Evolutionary conservation across 2,797 vertebrate species (phyloP).

Genomic region (Margarornis squamiger): DNA sequence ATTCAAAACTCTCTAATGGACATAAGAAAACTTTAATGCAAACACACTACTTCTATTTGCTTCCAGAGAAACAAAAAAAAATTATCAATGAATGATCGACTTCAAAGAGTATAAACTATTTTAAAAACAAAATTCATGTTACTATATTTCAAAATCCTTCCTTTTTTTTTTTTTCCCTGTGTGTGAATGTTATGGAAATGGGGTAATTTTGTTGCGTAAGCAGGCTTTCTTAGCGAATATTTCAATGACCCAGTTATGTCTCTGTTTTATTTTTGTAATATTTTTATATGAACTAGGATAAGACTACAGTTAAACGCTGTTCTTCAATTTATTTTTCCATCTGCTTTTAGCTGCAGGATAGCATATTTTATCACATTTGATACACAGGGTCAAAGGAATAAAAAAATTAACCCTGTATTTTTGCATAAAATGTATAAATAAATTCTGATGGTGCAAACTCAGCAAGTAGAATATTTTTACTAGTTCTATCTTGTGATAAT

Average conservation of each 20-base stretch:
- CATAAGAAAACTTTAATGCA: conserved; percentile 15
- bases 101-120: conserved; percentile 29
- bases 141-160: conserved; percentile 9
- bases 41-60: background rate
- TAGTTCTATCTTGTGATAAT: conserved; percentile 36
- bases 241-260: conserved; percentile 75
- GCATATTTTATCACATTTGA: conserved; percentile 64
- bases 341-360: conserved; percentile 63
- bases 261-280: conserved; percentile 73
- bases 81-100: conserved; percentile 34
- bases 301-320: conserved; percentile 59
- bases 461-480: conserved; percentile 59
- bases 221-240: conserved; percentile 62
- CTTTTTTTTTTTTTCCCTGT: background rate
- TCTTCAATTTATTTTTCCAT: conserved; percentile 70
- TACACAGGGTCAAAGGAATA: conserved; percentile 61
- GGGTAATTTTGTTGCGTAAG: conserved; percentile 51
- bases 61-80: conserved; percentile 22
- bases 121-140: conserved; percentile 38
- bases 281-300: conserved; percentile 71
- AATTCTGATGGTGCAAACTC: conserved; percentile 64
- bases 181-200: conserved; percentile 18
- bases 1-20: conserved; percentile 6
- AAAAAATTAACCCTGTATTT: conserved; percentile 65
- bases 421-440: conserved; percentile 67